These are phyloP conservation scores for Cassiopea andromeda DNA, from an alignment of 30 jellyfish, hydroid and myxozoan species.

Conservation along the genomic window DNA sequence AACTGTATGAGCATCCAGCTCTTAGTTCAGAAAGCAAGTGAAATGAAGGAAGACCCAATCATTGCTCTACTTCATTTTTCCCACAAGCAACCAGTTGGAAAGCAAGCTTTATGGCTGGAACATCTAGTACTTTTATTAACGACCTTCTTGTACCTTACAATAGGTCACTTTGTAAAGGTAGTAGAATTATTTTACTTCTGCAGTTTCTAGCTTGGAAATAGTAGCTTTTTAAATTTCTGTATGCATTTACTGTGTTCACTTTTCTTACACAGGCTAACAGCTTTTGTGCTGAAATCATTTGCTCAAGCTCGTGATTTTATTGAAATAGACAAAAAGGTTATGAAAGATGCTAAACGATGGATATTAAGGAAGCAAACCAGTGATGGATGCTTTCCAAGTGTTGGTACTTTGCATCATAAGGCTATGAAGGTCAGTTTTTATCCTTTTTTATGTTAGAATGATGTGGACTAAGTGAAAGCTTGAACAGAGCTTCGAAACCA, in stretches of 20 bases:
- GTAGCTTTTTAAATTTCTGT: not conserved
- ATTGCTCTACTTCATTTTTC: too few relatives aligned
- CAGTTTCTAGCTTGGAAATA: not conserved
- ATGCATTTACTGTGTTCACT: not conserved
- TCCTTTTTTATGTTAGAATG: too few relatives aligned
- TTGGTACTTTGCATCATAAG: constrained; percentile 82
- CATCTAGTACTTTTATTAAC: too few relatives aligned
- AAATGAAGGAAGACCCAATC: too few relatives aligned
- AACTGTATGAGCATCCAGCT: too few relatives aligned
- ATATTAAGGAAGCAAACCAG: constrained; percentile 46
- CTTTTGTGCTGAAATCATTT: constrained; percentile 86
- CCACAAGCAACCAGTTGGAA: too few relatives aligned
- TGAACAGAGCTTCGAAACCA: not conserved
- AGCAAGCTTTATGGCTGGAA: too few relatives aligned
- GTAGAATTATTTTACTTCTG: not conserved
- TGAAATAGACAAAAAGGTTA: constrained; percentile 70
- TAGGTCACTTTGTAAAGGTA: too few relatives aligned
- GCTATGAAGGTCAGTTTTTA: constrained; percentile 73
- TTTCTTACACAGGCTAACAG: constrained; percentile 80
- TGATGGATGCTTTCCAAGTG: constrained; percentile 84
- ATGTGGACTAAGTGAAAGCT: too few relatives aligned
- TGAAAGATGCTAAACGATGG: constrained; percentile 69
- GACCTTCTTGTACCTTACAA: too few relatives aligned
- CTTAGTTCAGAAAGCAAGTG: too few relatives aligned
- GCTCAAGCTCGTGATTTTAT: constrained; percentile 85